These are phyloP conservation scores for Cryptocheilus praepositus DNA, from an alignment of 2,888 invertebrate genomes.

Conservation along the genomic window DNA sequence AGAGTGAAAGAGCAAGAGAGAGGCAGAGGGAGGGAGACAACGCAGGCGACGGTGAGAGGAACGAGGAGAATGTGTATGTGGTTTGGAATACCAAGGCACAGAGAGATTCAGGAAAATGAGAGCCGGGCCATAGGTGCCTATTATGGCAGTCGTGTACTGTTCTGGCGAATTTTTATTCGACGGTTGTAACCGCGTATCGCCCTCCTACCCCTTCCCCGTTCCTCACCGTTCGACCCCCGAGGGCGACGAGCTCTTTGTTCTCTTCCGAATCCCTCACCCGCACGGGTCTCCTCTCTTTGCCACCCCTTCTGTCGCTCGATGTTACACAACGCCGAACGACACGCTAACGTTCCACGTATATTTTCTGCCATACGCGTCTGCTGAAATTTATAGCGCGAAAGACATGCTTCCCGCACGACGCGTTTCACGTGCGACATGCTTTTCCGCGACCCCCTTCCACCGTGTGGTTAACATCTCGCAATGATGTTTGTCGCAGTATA, in stretches of 20 bases:
- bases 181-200: conserved; percentile 64
- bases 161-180: conserved; percentile 67
- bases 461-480: neutral
- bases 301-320: conserved; percentile 30
- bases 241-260: conserved; percentile 66
- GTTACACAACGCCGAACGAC: conserved; percentile 41
- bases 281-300: conserved; percentile 44
- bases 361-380: conserved; percentile 22
- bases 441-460: neutral
- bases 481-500: too few species aligned
- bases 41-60: conserved; percentile 23
- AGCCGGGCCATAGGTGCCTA: conserved; percentile 60
- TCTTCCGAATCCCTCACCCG: conserved; percentile 51
- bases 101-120: conserved; percentile 59
- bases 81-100: conserved; percentile 57
- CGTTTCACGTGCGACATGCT: neutral
- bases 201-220: conserved; percentile 21
- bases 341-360: conserved; percentile 31
- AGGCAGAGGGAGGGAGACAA: conserved; percentile 28
- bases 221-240: conserved; percentile 37
- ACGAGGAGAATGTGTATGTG: conserved; percentile 40
- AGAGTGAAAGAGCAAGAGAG: conserved; percentile 14
- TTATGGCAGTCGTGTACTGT: conserved; percentile 66
- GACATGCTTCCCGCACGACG: too few species aligned
- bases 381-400: conserved; percentile 37